These are phyloP conservation scores for Nanger granti DNA, from an alignment of 2,113 vertebrate species.

Conservation along the genomic window DNA sequence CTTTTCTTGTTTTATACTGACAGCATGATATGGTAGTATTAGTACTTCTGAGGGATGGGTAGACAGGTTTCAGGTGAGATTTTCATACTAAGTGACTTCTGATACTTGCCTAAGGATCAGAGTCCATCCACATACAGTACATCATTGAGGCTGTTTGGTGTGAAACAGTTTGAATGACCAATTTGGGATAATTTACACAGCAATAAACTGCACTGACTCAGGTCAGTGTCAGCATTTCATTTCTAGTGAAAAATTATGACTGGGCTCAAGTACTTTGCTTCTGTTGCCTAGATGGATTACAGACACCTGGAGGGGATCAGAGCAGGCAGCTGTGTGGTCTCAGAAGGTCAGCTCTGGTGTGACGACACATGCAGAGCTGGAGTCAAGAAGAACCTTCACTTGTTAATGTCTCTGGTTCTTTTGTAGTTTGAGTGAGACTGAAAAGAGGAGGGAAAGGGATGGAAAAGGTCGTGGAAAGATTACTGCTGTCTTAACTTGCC, in stretches of 20 bases:
- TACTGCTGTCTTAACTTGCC: neutral
- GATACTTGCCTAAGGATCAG: neutral
- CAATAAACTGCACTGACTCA: neutral
- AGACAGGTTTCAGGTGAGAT: neutral
- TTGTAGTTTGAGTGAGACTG: neutral
- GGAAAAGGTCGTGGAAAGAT: neutral
- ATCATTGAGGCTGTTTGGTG: neutral
- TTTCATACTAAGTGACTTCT: neutral
- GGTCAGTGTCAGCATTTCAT: neutral
- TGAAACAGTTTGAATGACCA: conserved; percentile 7
- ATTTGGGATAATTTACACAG: neutral
- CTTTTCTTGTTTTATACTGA: neutral
- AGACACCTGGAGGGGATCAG: neutral
- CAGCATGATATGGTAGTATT: neutral
- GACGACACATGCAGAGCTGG: neutral
- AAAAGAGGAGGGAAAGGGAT: neutral
- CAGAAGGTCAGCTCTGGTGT: neutral
- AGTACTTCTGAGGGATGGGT: neutral
- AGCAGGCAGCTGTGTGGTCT: neutral
- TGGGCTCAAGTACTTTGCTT: neutral
- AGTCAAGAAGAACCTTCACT: neutral
- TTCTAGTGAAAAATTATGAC: neutral
- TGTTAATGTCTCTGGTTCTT: neutral
- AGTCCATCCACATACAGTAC: neutral
- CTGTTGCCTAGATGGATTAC: neutral